A percentile compares a stretch with the other conserved stretches of the same genome.
These are phyloP conservation scores for Dolichoris vasculosae DNA, from an alignment of 1,140 invertebrate genomes.

Conservation along the genomic window DNA sequence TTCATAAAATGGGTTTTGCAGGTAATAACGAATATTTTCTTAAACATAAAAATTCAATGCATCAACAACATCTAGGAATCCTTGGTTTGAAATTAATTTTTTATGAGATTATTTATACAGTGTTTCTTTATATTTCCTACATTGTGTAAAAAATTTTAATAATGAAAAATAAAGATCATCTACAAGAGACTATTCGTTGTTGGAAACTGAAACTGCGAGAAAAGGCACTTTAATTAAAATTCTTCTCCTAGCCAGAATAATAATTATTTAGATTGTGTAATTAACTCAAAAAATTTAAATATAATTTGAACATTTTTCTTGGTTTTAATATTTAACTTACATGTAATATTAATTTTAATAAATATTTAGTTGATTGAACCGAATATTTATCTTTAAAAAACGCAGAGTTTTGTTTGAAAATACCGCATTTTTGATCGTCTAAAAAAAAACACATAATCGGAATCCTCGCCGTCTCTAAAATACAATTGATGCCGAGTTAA, in stretches of 20 bases:
- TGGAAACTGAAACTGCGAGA: neutral
- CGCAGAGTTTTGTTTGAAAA: too few relatives aligned
- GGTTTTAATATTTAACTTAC: neutral
- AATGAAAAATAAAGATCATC: neutral
- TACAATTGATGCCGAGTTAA: neutral
- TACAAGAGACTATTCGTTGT: neutral
- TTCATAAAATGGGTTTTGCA: neutral
- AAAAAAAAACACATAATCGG: neutral
- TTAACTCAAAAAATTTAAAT: neutral
- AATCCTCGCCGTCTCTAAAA: neutral
- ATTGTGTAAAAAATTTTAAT: neutral
- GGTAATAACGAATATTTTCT: neutral
- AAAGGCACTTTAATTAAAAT: conserved; percentile 41
- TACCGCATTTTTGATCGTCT: neutral
- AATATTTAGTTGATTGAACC: neutral
- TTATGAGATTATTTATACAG: neutral
- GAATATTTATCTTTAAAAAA: too few relatives aligned
- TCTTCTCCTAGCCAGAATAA: neutral
- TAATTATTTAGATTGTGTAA: conserved; percentile 13
- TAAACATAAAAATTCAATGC: neutral
- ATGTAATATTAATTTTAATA: neutral
- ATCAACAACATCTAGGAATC: neutral
- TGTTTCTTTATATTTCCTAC: neutral
- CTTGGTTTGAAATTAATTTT: neutral
- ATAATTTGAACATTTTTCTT: neutral